These are phyloP conservation scores for Chloroceryle aenea DNA, from an alignment of 2,113 vertebrate genomes.

Conservation along the genomic window DNA sequence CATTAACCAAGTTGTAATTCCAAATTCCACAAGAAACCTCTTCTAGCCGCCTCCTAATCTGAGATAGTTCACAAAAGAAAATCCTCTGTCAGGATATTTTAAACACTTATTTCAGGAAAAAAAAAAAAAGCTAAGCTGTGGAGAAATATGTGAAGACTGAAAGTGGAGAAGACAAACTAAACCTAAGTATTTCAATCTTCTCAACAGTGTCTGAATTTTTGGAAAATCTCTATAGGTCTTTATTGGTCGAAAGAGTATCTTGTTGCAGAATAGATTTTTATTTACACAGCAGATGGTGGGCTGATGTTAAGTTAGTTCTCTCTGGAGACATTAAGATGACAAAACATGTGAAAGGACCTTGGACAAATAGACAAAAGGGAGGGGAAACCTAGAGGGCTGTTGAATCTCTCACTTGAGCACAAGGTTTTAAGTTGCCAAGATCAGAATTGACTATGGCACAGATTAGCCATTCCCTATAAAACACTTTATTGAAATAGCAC, in stretches of 20 bases:
- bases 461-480: background rate
- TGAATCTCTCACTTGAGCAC: background rate
- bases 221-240: background rate
- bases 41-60: background rate
- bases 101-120: background rate
- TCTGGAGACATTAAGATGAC: background rate
- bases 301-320: background rate
- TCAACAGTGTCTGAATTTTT: background rate
- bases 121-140: background rate
- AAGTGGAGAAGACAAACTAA: background rate
- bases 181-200: background rate
- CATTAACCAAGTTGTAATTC: background rate
- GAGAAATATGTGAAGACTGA: background rate
- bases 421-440: background rate
- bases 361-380: background rate
- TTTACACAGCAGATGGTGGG: background rate
- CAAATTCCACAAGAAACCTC: background rate
- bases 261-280: background rate
- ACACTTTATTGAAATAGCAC: background rate
- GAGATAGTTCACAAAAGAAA: background rate
- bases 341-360: background rate
- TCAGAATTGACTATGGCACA: background rate
- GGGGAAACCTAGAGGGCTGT: background rate
- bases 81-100: background rate
- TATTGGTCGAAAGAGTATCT: background rate